These are phyloP conservation scores for Cyphomyrmex costatus DNA, from an alignment of 1,140 invertebrate genomes.

Conservation along the genomic window DNA sequence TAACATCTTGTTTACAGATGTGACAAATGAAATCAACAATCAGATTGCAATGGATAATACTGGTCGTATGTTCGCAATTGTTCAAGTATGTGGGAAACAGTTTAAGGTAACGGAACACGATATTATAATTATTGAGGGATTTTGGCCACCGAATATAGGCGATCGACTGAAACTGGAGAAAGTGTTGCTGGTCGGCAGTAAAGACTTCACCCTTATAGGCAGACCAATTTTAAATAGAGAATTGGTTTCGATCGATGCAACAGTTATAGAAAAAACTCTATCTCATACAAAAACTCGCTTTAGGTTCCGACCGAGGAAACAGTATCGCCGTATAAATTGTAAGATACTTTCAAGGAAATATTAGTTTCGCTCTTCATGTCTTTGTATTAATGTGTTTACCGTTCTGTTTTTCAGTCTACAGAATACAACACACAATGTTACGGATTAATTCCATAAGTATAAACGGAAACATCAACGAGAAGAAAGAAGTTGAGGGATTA, in stretches of 20 bases:
- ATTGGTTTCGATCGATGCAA: slow-evolving; percentile 93
- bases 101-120: slow-evolving; percentile 96
- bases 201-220: slow-evolving; percentile 95
- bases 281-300: slow-evolving; percentile 94
- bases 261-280: slow-evolving; percentile 96
- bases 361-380: neutral
- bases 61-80: slow-evolving; percentile 95
- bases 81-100: slow-evolving; percentile 94
- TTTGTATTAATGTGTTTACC: slow-evolving; percentile 9
- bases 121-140: slow-evolving; percentile 93
- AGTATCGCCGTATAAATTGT: slow-evolving; percentile 92
- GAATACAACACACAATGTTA: slow-evolving; percentile 91
- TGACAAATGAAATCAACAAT: slow-evolving; percentile 88
- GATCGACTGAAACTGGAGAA: slow-evolving; percentile 95
- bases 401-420: slow-evolving; percentile 87
- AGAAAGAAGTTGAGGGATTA: slow-evolving; percentile 85
- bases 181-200: slow-evolving; percentile 93
- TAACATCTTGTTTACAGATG: slow-evolving; percentile 75
- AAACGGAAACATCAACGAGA: slow-evolving; percentile 83
- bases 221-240: slow-evolving; percentile 92
- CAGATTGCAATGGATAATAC: slow-evolving; percentile 87
- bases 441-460: slow-evolving; percentile 91
- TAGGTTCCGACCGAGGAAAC: slow-evolving; percentile 91
- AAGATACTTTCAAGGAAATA: slow-evolving; percentile 75
- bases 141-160: slow-evolving; percentile 94